A percentile compares a stretch with the other conserved stretches of the same genome.
Conservation (phyloP, 2,888 invertebrate genomes). For the Hofmannophila pseudospretella region DNA sequence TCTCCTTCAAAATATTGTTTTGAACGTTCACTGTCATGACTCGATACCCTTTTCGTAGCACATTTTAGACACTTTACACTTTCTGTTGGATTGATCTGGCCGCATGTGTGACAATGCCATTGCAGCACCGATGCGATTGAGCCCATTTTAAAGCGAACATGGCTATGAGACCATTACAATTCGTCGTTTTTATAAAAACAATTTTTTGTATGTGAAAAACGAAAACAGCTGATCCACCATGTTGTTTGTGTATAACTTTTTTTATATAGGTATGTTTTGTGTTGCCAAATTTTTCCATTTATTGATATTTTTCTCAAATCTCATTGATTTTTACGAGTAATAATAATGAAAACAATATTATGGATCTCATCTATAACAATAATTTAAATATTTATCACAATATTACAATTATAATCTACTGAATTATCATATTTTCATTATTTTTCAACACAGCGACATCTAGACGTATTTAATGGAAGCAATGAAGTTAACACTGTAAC, state of each 20-base stretch:
- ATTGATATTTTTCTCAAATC: too few relatives aligned
- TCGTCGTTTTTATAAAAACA: conserved; percentile 65
- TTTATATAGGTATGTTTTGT: conserved; percentile 16
- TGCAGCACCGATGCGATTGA: conserved; percentile 96
- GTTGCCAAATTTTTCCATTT: too few relatives aligned
- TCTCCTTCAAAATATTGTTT: conserved; percentile 56
- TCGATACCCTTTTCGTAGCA: conserved; percentile 81
- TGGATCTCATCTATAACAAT: too few relatives aligned
- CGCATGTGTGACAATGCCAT: conserved; percentile 94
- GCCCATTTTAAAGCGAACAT: conserved; percentile 85
- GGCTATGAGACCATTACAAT: conserved; percentile 74
- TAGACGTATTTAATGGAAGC: too few relatives aligned
- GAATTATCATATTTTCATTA: too few relatives aligned
- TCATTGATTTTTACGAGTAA: too few relatives aligned
- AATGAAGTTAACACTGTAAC: too few relatives aligned
- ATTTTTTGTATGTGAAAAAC: conserved; percentile 56
- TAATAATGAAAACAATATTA: too few relatives aligned
- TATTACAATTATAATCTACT: too few relatives aligned
- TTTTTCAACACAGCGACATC: too few relatives aligned
- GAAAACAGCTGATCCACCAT: conserved; percentile 81
- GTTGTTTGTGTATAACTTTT: conserved; percentile 77
- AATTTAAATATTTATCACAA: too few relatives aligned
- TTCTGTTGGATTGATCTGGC: conserved; percentile 93
- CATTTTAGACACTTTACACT: conserved; percentile 90
- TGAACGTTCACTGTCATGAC: conserved; percentile 72